Evolutionary conservation across 2,888 invertebrate genomes (phyloP), one percentile per base, ranked within the genome.

Genomic region (Drosophila monieri): DNA sequence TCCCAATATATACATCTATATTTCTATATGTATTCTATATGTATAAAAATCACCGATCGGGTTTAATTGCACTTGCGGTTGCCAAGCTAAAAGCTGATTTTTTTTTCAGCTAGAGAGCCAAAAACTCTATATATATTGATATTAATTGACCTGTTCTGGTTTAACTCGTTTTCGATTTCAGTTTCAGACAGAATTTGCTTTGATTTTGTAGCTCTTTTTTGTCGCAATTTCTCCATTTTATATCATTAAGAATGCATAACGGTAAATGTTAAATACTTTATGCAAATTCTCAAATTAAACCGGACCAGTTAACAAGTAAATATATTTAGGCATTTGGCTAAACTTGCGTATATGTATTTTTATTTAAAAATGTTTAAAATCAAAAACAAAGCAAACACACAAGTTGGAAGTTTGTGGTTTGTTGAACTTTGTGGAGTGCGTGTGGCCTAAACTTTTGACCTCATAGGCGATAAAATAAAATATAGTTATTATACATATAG

Each of bases 191-290:
- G 67, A 53, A 66, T 66, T 32, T 61, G 55, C 49, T 43, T 18
- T 43, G 52, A 57, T 25, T 30, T 48, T 43, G 15, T 10, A 9
- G 1, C 27, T 39, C 9, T 37, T 37, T 35, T 51, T 49, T 44
- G 9, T 15, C 32, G 14, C 23, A 61, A 61, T 61, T 61, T 61
- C 47, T 61, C 62, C 60, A 46, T 39, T 47, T 56, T 73, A 37
- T 65, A 58, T 65, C n/a, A 55, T 58, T 52, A 56, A 57, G 44
- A 48, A 56, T 65, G 60, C 65, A 41, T 83, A 83, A 88, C 81
- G 88, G 81, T 88, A 88, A 67, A 83, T 65, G 32, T 55, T 74
- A 74, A 83, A 81, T 74, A 78, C 65, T 60, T 62, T 53, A 59
- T 68, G 59, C 70, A 70, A 70, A 67, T 67, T 52, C 10, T 6